These are phyloP conservation scores for Brachyptera risi DNA, from an alignment of 2,888 invertebrate species.

Conservation along the genomic window DNA sequence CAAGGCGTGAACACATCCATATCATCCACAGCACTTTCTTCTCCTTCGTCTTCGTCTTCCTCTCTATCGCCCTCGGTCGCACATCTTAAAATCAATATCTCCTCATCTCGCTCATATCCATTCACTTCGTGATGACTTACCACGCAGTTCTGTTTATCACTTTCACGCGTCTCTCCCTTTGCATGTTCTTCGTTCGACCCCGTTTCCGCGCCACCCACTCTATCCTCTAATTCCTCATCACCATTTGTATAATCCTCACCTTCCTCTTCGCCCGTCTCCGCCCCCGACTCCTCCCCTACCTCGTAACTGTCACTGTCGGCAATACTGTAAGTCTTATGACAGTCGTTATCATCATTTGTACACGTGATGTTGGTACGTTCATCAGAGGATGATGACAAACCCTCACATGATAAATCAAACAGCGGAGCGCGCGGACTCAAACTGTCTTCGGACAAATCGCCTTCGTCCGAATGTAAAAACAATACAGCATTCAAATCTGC, in stretches of 20 bases:
- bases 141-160: conserved; percentile 4
- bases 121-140: not conserved
- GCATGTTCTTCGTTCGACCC: not conserved
- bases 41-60: not conserved
- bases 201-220: not conserved
- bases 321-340: not conserved
- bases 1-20: not conserved
- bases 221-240: not conserved
- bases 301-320: not conserved
- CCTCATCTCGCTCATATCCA: not conserved
- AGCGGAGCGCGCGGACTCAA: conserved; percentile 8
- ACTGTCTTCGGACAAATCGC: not conserved
- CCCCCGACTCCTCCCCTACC: not conserved
- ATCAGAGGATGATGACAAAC: not conserved
- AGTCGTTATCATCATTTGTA: not conserved
- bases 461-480: not conserved
- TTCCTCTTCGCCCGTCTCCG: not conserved
- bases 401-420: not conserved
- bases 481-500: not conserved
- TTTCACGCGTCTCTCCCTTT: not conserved
- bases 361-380: not conserved
- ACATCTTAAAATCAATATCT: conserved; percentile 10
- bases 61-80: not conserved
- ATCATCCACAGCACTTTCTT: not conserved
- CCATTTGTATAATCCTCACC: conserved; percentile 1